These are phyloP conservation scores for Caenorhabditis sp. DNA, from an alignment of 2,888 invertebrate species.

Conservation along the genomic window DNA sequence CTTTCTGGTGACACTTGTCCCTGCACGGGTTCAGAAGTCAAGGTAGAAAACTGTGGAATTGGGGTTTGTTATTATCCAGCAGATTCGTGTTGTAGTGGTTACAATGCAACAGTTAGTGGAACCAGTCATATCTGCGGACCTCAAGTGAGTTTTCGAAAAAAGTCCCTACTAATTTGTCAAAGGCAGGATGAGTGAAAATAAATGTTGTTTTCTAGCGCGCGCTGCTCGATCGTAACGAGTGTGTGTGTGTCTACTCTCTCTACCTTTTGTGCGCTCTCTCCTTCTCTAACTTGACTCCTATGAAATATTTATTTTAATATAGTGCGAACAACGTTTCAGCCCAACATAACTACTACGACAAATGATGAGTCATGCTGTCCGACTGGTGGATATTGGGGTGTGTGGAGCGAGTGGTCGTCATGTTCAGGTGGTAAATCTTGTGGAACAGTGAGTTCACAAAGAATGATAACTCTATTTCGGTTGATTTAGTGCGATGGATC, in stretches of 20 bases:
- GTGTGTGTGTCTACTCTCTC: no score
- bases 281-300: no score
- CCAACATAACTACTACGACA: conserved; percentile 7
- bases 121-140: conserved; percentile 36
- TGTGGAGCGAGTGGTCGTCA: conserved; percentile 42
- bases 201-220: no score
- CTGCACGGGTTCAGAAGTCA: conserved; percentile 35
- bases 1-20: conserved; percentile 18
- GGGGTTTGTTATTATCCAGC: conserved; percentile 39
- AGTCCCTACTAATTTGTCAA: no score
- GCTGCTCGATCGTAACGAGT: no score
- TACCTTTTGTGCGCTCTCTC: no score
- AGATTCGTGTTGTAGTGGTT: conserved; percentile 30
- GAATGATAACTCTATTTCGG: not conserved
- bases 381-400: conserved; percentile 35
- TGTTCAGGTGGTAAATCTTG: conserved; percentile 38
- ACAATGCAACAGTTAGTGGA: conserved; percentile 18
- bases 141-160: conserved; percentile 13
- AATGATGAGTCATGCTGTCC: conserved; percentile 38
- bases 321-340: conserved; percentile 13
- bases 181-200: no score
- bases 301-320: no score
- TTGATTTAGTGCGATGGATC: conserved; percentile 29
- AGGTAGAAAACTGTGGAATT: conserved; percentile 28
- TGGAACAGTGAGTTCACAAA: conserved; percentile 20